These are phyloP conservation scores for Lepus americanus DNA, from an alignment of 2,113 vertebrate species.

Conservation along the genomic window DNA sequence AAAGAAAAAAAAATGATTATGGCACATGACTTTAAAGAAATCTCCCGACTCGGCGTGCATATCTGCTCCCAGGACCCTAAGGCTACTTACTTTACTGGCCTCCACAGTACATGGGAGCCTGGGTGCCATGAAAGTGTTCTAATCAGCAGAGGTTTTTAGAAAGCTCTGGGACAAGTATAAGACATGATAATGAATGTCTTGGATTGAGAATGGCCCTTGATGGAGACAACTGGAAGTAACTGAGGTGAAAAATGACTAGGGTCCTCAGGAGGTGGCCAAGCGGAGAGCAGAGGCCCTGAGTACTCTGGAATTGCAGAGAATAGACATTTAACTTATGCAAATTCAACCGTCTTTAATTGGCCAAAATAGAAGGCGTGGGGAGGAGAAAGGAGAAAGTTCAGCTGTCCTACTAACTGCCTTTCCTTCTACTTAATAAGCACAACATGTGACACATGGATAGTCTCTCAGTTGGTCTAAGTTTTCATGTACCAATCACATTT, in stretches of 20 bases:
- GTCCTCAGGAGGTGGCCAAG: not conserved
- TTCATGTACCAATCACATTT: not conserved
- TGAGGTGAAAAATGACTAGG: not conserved
- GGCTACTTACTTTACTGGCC: no score
- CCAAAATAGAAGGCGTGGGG: not conserved
- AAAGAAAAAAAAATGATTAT: not conserved
- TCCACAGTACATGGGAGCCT: not conserved
- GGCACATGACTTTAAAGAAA: not conserved
- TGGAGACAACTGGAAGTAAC: not conserved
- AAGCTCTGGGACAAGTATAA: not conserved
- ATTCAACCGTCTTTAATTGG: conserved; percentile 12
- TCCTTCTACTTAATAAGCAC: not conserved
- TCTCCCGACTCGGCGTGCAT: not conserved
- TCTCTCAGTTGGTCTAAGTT: not conserved
- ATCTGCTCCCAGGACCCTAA: not conserved
- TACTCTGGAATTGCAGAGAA: not conserved
- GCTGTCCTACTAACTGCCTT: not conserved
- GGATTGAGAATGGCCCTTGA: not conserved
- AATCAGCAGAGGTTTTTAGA: not conserved
- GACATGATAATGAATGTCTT: not conserved
- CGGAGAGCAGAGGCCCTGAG: not conserved
- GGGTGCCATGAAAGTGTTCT: not conserved
- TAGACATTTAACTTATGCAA: not conserved
- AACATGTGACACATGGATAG: not conserved
- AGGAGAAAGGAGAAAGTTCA: not conserved